Conservation (phyloP, 2,888 invertebrate genomes). For the Heliconius cydno region DNA sequence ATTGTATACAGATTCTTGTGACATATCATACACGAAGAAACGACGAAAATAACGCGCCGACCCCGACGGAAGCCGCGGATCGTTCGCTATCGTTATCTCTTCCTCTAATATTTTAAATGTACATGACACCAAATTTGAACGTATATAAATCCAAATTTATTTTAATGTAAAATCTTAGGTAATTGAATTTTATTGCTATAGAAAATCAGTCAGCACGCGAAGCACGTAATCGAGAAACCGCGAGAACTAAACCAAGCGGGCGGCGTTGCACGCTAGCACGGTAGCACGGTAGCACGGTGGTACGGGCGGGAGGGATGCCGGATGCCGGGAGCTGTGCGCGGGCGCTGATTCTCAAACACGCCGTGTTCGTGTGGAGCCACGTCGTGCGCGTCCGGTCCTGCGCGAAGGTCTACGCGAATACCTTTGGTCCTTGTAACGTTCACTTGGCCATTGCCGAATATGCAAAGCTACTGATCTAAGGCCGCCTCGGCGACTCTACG, state of each 20-base stretch:
- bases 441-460: conserved; percentile 82
- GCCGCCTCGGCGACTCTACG: conserved; percentile 83
- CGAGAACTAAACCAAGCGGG: conserved; percentile 83
- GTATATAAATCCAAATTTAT: conserved; percentile 84
- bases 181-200: conserved; percentile 85
- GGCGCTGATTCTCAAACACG: conserved; percentile 60
- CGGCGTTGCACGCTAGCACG: conserved; percentile 66
- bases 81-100: conserved; percentile 81
- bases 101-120: conserved; percentile 83
- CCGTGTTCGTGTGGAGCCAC: conserved; percentile 79
- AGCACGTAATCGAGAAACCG: conserved; percentile 85
- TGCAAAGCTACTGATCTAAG: conserved; percentile 83
- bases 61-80: conserved; percentile 71
- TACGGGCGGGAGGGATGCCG: conserved; percentile 55
- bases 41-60: conserved; percentile 82
- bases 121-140: conserved; percentile 84
- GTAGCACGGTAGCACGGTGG: not conserved
- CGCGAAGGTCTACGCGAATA: conserved; percentile 76
- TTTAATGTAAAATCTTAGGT: conserved; percentile 84
- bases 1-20: conserved; percentile 86
- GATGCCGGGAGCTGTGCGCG: conserved; percentile 56
- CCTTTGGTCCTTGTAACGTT: conserved; percentile 83
- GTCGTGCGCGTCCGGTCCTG: conserved; percentile 80
- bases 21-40: conserved; percentile 86
- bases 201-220: conserved; percentile 85